Percentiles rank a stretch among this genome's conserved stretches.
Evolutionary conservation across 2,113 vertebrate species (phyloP).

Genomic region (Lontra canadensis): DNA sequence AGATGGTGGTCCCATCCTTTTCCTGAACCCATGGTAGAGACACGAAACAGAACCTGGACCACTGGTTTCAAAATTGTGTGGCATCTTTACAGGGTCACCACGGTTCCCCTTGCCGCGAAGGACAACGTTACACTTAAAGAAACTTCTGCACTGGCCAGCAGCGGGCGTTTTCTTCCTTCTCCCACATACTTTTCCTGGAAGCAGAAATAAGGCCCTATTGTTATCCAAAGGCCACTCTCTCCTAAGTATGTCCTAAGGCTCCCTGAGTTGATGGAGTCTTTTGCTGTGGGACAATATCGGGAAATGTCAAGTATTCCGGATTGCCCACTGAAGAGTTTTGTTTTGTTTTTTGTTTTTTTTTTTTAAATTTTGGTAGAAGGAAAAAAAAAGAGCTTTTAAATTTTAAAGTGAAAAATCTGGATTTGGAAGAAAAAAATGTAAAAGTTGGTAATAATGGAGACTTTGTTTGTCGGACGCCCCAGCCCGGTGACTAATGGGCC

Average conservation of each 20-base stretch:
- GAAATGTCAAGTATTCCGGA: constrained; percentile 56
- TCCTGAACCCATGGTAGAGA: neutral
- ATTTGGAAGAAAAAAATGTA: constrained; percentile 12
- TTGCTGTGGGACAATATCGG: neutral
- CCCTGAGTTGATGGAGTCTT: neutral
- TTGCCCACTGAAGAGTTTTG: constrained; percentile 25
- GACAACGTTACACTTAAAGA: neutral
- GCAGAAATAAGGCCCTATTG: constrained; percentile 41
- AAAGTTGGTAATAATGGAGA: constrained; percentile 35
- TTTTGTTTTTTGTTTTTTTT: no score
- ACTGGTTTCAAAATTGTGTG: neutral
- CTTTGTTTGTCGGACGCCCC: neutral
- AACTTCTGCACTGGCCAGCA: neutral
- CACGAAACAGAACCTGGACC: neutral
- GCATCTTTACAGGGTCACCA: neutral
- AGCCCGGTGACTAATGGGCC: neutral
- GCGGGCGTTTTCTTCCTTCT: neutral
- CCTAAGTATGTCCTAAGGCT: constrained; percentile 3
- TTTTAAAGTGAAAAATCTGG: constrained; percentile 38
- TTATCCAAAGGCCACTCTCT: constrained; percentile 55
- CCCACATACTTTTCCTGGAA: constrained; percentile 28
- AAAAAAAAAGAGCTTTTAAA: constrained; percentile 27
- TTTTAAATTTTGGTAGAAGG: neutral
- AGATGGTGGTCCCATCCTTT: neutral
- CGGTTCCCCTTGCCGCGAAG: neutral